phyloP scores from a whole-genome alignment of 2,888 invertebrate genomes.

The Orthosia gothica region DNA sequence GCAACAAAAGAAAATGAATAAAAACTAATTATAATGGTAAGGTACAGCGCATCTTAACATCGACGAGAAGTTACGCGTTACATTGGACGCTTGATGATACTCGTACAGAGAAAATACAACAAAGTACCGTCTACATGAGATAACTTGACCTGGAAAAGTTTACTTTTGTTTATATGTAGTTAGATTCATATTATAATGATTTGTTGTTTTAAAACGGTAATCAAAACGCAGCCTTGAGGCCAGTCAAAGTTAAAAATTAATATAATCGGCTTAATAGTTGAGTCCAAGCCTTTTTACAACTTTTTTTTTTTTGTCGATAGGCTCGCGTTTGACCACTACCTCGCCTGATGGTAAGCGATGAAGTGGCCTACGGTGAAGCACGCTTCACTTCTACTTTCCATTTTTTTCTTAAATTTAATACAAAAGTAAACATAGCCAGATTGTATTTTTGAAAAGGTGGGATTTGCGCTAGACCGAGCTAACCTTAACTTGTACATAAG shows the following conservation, averaged over 20 bases:
- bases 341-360: too few species aligned
- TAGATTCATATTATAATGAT: background rate
- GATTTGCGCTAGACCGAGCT: constrained; percentile 78
- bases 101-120: constrained; percentile 62
- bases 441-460: constrained; percentile 77
- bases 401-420: background rate
- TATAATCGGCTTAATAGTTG: background rate
- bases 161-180: constrained; percentile 37
- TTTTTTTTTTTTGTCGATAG: too few species aligned
- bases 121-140: constrained; percentile 57
- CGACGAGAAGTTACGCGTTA: constrained; percentile 63
- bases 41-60: constrained; percentile 74
- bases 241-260: constrained; percentile 33
- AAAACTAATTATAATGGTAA: constrained; percentile 72
- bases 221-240: constrained; percentile 15
- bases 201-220: constrained; percentile 4
- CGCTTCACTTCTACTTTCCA: background rate
- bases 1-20: constrained; percentile 72
- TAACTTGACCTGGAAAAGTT: constrained; percentile 50
- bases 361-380: too few species aligned
- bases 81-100: constrained; percentile 71
- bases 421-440: constrained; percentile 47
- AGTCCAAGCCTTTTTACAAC: background rate
- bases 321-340: too few species aligned
- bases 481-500: constrained; percentile 83